Evolutionary conservation across 2,888 invertebrate species (phyloP).

Genomic region (Drosophila mulleri): DNA sequence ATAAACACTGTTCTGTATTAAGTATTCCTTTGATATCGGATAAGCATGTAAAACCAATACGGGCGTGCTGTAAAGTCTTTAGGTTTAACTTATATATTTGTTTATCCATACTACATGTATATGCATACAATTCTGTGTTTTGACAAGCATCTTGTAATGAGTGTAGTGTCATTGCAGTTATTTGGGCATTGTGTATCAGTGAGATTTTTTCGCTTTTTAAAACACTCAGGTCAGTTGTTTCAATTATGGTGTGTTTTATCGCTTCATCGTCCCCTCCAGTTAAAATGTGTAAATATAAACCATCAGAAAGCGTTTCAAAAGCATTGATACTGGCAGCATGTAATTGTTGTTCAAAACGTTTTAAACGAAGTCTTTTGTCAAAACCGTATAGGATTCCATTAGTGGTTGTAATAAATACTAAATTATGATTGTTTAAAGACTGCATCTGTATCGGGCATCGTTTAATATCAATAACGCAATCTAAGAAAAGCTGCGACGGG

Average conservation of each 20-base stretch:
- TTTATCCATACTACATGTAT: slow-evolving; percentile 89
- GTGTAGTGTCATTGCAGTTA: slow-evolving; percentile 87
- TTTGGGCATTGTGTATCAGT: slow-evolving; percentile 89
- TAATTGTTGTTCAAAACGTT: slow-evolving; percentile 85
- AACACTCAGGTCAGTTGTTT: slow-evolving; percentile 70
- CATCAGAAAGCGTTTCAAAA: slow-evolving; percentile 85
- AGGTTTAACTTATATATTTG: slow-evolving; percentile 87
- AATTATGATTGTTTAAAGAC: slow-evolving; percentile 81
- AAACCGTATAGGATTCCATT: slow-evolving; percentile 90
- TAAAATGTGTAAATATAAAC: slow-evolving; percentile 86
- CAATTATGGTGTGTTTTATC: slow-evolving; percentile 84
- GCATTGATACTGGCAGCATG: slow-evolving; percentile 93
- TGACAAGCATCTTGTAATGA: neutral
- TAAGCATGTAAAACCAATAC: slow-evolving; percentile 86
- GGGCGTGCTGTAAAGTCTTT: slow-evolving; percentile 85
- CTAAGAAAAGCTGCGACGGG: slow-evolving; percentile 13
- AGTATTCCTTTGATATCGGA: slow-evolving; percentile 90
- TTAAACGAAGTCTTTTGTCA: slow-evolving; percentile 85
- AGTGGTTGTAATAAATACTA: slow-evolving; percentile 88
- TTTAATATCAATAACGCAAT: slow-evolving; percentile 83
- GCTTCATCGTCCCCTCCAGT: slow-evolving; percentile 94
- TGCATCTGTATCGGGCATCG: slow-evolving; percentile 89
- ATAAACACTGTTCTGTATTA: slow-evolving; percentile 31
- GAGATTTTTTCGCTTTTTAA: slow-evolving; percentile 83
- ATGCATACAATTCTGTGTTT: slow-evolving; percentile 80